Evolutionary conservation across 1,140 invertebrate genomes (phyloP).

Genomic region (Hetaerina americana): DNA sequence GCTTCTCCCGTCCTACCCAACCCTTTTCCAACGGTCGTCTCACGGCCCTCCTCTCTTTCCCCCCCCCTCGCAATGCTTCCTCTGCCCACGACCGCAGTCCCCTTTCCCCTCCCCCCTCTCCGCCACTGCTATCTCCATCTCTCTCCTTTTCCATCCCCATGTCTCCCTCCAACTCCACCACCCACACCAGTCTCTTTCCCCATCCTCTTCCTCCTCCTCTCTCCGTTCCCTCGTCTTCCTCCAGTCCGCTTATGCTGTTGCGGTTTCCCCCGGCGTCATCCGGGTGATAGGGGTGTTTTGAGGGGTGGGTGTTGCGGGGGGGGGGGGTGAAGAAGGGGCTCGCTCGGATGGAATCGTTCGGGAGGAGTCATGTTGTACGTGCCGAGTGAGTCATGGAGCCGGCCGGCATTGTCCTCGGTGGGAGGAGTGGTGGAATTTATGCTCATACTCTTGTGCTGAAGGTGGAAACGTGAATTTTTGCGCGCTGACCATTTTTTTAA

Average conservation of each 20-base stretch:
- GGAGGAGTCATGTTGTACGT: not conserved
- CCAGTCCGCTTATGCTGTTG: not conserved
- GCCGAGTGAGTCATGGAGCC: not conserved
- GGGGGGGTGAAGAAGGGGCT: not conserved
- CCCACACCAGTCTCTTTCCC: not conserved
- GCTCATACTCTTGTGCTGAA: not conserved
- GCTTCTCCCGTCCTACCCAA: no score
- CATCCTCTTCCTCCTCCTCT: not conserved
- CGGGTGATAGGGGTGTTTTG: no score
- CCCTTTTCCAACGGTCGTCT: no score
- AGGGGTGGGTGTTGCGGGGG: no score
- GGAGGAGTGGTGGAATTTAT: not conserved
- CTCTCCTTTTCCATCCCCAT: no score
- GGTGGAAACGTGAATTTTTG: not conserved
- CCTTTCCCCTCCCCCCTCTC: not conserved
- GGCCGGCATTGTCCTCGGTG: not conserved
- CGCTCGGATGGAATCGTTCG: not conserved
- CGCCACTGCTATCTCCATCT: not conserved
- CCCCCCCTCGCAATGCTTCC: no score
- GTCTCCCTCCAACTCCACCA: no score
- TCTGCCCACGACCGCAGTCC: no score
- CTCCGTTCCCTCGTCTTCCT: not conserved
- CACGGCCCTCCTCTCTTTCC: no score
- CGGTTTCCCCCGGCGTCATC: not conserved
- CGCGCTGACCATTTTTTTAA: no score